Evolutionary conservation across 2,888 invertebrate genomes (phyloP), one percentile per base, ranked within the genome.

Genomic region (Andrena dorsata): DNA sequence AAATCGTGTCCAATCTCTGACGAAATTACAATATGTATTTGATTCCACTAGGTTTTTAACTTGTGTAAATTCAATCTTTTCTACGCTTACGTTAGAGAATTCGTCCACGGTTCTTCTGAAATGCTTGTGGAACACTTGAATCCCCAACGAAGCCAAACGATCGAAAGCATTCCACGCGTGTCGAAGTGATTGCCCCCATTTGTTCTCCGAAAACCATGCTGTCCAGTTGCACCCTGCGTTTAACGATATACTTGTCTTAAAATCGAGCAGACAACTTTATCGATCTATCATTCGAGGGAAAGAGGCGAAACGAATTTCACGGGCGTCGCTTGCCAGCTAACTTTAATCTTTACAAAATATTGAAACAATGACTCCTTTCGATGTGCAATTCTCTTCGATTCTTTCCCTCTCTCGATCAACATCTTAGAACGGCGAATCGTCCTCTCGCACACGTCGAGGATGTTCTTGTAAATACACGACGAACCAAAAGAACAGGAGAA

Each of bases 391-490:
- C 10, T 32, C 5, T 47, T 56, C 26, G 32, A 41, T 13, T 47
- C 26, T 75, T 65, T 70, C 65, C 51, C 49, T 41, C 49, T 7
- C 41, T 51, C 30, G 66, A 58, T 71, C 64, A 35, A 69, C 68
- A 82, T 72, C 69, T 69, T 70, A 65, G 81, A 77, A 76, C 47
- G 79, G 64, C 58, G 73, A 79, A 84, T 69, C 76, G 71, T 58
- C 63, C 30, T 49, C 32, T 63, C 61, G 64, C 41, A 53, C 61
- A 75, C 69, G 16, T 53, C 63, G 71, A 71, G 71, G 71, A 80
- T 26, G 47, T 69, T 71, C 70, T 65, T 83, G 84, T 84, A 84
- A 78, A 84, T 84, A 84, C 74, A 76, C 70, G 72, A 58, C 60
- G 73, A 74, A 76, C 49, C 64, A 47, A 78, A 70, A 56, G 71